A percentile compares a stretch with the other conserved stretches of the same genome.
These are phyloP conservation scores for Acheta domesticus DNA, from an alignment of 2,888 invertebrate species.

Conservation along the genomic window DNA sequence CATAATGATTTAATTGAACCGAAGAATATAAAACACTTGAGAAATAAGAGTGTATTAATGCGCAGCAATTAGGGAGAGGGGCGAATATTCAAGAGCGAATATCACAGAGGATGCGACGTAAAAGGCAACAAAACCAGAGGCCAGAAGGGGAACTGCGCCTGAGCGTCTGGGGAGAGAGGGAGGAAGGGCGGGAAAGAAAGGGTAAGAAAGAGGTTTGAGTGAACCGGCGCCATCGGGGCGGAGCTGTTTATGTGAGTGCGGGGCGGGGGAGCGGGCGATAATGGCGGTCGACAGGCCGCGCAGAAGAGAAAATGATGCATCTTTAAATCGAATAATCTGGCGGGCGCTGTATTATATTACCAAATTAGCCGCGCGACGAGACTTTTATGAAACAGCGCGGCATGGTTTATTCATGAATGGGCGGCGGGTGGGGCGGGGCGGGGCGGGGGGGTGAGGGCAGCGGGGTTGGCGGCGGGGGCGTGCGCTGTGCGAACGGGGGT, in stretches of 20 bases:
- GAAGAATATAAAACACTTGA: too few relatives aligned
- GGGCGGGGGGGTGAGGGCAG: too few relatives aligned
- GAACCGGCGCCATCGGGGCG: not conserved
- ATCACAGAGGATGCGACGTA: too few relatives aligned
- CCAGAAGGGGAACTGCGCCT: too few relatives aligned
- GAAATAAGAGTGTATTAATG: too few relatives aligned
- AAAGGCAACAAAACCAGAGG: too few relatives aligned
- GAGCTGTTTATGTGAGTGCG: not conserved
- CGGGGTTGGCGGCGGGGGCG: not conserved
- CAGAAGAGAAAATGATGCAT: conserved; percentile 18
- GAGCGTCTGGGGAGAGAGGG: too few relatives aligned
- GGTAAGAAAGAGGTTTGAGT: too few relatives aligned
- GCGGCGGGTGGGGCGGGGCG: not conserved
- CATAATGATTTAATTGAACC: too few relatives aligned
- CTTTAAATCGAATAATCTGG: conserved; percentile 18
- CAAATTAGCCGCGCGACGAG: conserved; percentile 18
- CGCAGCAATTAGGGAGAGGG: too few relatives aligned
- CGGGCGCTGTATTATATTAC: conserved; percentile 1
- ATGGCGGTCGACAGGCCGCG: not conserved
- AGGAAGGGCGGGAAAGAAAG: too few relatives aligned
- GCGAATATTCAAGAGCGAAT: too few relatives aligned
- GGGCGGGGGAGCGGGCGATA: not conserved
- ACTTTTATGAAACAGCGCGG: not conserved
- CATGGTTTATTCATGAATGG: conserved; percentile 2
- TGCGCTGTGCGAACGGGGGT: not conserved